Evolutionary conservation across 2,797 vertebrate genomes (phyloP), one percentile per base, ranked within the genome.

Genomic region (Syngnathus rostellatus): DNA sequence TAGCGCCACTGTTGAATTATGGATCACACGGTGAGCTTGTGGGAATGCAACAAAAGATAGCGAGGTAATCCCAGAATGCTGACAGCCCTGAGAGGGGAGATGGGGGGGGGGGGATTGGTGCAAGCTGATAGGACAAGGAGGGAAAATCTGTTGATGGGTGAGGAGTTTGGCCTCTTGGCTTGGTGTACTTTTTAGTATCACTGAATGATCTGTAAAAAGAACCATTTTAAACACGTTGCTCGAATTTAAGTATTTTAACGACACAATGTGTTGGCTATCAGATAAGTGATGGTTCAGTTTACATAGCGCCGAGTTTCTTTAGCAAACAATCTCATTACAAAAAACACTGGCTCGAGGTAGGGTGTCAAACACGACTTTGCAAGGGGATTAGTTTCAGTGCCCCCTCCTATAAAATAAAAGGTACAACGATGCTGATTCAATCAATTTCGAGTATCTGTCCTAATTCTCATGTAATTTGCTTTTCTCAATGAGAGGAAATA

Each of bases 401-500:
- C 67, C 60, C 54, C 31, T 31, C 31, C 31, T 3, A 31, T 66
- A 70, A 73, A 68, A 77, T 78, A 67, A 74, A 72, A 81, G 81
- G 73, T 61, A 59, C 63, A 72, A 80, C 83, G 73, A 78, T 83
- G 74, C 65, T 65, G 78, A 88, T 83, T 82, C 84, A 86, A 86
- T 87, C 72, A 85, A 80, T 75, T 86, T 89, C 85, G 76, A 74
- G 85, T 85, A 91, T 92, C 89, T 90, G 69, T 75, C 68, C 78
- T 72, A 85, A 85, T 90, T 91, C 86, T 86, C 89, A 90, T 84
- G 88, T 84, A 91, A 90, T 90, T 88, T 80, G 90, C 83, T 90
- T 92, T 89, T 80, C 72, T 69, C 73, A 66, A 79, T 87, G 86
- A 88, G 88, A 88, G 71, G 11, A 90, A 89, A 91, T 90, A 89